A percentile compares a stretch with the other conserved stretches of the same genome.
phyloP scores from a whole-genome alignment of 2,888 invertebrate species.

The Zygothrica quintamaculata region DNA sequence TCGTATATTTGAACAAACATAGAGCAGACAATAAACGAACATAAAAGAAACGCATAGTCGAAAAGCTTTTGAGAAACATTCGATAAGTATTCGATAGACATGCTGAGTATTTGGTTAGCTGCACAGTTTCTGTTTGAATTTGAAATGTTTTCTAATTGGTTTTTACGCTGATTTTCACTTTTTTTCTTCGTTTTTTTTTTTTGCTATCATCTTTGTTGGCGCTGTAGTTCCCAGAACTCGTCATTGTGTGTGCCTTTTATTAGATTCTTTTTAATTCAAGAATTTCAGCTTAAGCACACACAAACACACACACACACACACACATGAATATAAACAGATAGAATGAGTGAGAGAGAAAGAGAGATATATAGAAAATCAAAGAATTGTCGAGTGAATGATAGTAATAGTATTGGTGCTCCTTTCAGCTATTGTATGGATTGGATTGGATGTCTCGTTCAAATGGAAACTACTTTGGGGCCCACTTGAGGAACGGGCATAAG shows the following conservation, averaged over 20 bases:
- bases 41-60: neutral
- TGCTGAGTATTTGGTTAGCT: neutral
- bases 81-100: neutral
- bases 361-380: too few species aligned
- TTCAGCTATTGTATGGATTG: constrained; percentile 15
- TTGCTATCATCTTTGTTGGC: constrained; percentile 14
- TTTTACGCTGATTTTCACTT: constrained; percentile 19
- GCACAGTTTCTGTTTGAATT: constrained; percentile 6
- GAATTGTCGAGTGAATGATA: constrained; percentile 26
- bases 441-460: constrained; percentile 31
- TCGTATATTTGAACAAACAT: too few species aligned
- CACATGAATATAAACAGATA: constrained; percentile 4
- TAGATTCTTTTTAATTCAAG: constrained; percentile 26
- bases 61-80: neutral
- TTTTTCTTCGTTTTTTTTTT: too few species aligned
- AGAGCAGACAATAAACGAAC: too few species aligned
- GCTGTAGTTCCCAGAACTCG: constrained; percentile 42
- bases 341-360: neutral
- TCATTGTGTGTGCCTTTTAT: constrained; percentile 35
- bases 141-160: constrained; percentile 9
- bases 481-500: constrained; percentile 46
- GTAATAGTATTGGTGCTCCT: constrained; percentile 24
- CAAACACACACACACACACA: constrained; percentile 4
- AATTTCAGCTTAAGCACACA: constrained; percentile 38
- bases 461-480: constrained; percentile 41